phyloP scores from a whole-genome alignment of 2,797 vertebrate species.

The Oreonectes daqikongensis region DNA sequence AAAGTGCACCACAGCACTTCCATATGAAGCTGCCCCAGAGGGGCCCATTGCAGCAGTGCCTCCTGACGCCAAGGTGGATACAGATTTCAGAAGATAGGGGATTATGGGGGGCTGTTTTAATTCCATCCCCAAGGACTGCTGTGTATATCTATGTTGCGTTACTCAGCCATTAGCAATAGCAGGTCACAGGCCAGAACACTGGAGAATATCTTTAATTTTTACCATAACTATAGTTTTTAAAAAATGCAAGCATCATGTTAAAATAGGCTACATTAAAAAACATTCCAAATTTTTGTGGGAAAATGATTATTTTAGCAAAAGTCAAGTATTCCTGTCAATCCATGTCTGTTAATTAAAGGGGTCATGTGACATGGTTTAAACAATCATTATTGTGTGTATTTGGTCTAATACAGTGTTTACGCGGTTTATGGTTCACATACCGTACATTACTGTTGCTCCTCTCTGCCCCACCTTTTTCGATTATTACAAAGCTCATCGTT shows the following conservation, averaged over 20 bases:
- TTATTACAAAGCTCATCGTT: too few species aligned
- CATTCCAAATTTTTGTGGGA: too few species aligned
- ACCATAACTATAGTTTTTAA: background rate
- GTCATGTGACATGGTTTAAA: too few species aligned
- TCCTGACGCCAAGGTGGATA: slow-evolving; percentile 54
- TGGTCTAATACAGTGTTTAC: too few species aligned
- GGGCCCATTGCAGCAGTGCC: slow-evolving; percentile 53
- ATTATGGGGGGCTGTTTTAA: slow-evolving; percentile 55
- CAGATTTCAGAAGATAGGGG: slow-evolving; percentile 54
- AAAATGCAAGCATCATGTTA: background rate
- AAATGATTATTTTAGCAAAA: background rate
- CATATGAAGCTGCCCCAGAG: slow-evolving; percentile 63
- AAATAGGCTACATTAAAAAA: background rate
- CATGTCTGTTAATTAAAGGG: too few species aligned
- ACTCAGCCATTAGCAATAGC: slow-evolving; percentile 29
- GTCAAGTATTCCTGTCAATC: too few species aligned
- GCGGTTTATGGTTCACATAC: too few species aligned
- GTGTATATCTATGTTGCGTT: slow-evolving; percentile 51
- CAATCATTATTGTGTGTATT: too few species aligned
- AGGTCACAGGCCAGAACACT: background rate
- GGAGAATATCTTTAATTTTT: slow-evolving; percentile 7
- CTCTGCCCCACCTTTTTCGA: too few species aligned
- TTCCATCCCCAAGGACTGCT: slow-evolving; percentile 50
- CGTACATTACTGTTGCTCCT: too few species aligned
- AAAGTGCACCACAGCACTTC: slow-evolving; percentile 66